Evolutionary conservation across 1,140 invertebrate genomes (phyloP).

Genomic region (Drosophila kepulauana): DNA sequence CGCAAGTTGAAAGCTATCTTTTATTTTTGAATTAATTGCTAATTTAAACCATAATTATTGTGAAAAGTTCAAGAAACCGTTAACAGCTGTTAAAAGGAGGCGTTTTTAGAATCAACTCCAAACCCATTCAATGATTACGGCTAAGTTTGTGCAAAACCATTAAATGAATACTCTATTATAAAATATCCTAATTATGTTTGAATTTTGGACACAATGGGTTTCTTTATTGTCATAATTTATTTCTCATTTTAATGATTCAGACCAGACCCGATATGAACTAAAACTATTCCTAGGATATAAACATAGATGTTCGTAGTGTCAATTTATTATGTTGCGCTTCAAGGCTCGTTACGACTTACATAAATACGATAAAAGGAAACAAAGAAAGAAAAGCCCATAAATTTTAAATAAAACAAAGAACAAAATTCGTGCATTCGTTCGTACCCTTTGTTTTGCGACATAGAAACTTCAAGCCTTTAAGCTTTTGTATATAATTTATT

Average conservation of each 20-base stretch:
- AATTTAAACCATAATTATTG: neutral
- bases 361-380: slow-evolving; percentile 44
- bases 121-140: neutral
- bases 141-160: neutral
- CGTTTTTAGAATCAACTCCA: too few relatives aligned
- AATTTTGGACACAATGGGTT: neutral
- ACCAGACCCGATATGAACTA: slow-evolving; percentile 18
- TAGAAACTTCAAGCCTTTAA: slow-evolving; percentile 46
- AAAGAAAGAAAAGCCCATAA: slow-evolving; percentile 44
- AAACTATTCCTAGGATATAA: slow-evolving; percentile 7
- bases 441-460: slow-evolving; percentile 25
- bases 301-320: slow-evolving; percentile 6
- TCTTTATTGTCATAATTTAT: slow-evolving; percentile 12
- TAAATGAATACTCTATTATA: neutral
- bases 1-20: slow-evolving; percentile 3
- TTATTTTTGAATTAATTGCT: slow-evolving; percentile 7
- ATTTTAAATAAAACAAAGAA: slow-evolving; percentile 48
- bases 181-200: slow-evolving; percentile 1
- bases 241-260: slow-evolving; percentile 29
- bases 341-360: slow-evolving; percentile 39
- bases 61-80: neutral
- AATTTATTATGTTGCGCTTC: slow-evolving; percentile 37
- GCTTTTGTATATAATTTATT: slow-evolving; percentile 39
- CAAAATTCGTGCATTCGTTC: slow-evolving; percentile 23
- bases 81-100: neutral